These are phyloP conservation scores for Halichoerus grypus DNA, from an alignment of 2,113 vertebrate genomes.

Conservation along the genomic window DNA sequence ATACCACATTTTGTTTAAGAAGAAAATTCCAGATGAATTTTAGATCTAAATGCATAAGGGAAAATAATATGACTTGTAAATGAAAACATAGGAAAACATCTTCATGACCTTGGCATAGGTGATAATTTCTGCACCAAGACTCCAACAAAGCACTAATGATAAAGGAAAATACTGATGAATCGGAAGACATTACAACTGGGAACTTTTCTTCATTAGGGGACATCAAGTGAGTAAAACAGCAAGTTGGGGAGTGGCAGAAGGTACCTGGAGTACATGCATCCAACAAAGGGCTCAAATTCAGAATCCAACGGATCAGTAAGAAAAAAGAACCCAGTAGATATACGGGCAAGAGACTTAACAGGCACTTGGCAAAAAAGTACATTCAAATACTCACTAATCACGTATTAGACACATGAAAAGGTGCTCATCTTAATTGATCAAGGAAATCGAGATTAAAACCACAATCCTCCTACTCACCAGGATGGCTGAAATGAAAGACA, in stretches of 20 bases:
- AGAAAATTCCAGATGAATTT: neutral
- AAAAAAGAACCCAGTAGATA: neutral
- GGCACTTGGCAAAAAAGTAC: neutral
- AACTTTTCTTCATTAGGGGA: neutral
- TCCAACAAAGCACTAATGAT: neutral
- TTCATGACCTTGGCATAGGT: neutral
- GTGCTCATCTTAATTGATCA: neutral
- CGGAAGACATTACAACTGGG: neutral
- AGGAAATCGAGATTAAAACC: neutral
- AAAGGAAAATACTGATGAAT: neutral
- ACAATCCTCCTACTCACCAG: neutral
- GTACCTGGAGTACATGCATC: neutral
- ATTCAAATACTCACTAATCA: neutral
- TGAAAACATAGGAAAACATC: neutral
- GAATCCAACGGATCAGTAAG: too few species aligned
- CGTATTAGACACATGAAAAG: neutral
- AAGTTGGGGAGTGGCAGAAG: neutral
- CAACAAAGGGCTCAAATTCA: neutral
- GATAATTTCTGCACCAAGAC: neutral
- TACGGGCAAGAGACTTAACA: neutral
- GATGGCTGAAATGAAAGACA: neutral
- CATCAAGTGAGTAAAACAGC: neutral
- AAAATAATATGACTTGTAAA: neutral
- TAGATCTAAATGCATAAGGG: neutral
- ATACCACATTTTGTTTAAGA: neutral